phyloP scores from a whole-genome alignment of 2,797 vertebrate genomes.

The Melanotaenia maccullochi region DNA sequence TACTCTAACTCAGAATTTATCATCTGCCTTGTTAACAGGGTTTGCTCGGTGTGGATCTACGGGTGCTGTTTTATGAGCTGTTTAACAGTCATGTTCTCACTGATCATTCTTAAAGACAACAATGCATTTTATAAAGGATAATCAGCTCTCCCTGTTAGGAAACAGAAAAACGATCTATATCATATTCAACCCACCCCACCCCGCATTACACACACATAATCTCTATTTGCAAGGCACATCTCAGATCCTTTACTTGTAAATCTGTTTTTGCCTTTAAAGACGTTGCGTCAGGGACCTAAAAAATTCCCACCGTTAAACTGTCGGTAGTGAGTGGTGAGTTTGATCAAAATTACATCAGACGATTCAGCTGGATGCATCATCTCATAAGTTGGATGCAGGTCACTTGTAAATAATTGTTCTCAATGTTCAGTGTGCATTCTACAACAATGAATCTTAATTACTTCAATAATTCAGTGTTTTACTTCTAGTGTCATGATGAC shows the following conservation, averaged over 20 bases:
- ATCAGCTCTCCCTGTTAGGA: constrained; percentile 14
- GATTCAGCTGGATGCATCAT: constrained; percentile 28
- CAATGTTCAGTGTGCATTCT: not conserved
- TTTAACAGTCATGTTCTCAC: constrained; percentile 24
- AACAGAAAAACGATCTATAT: constrained; percentile 15
- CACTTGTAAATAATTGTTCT: not conserved
- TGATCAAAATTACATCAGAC: constrained; percentile 57
- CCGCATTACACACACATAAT: not conserved
- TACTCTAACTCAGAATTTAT: too few relatives aligned
- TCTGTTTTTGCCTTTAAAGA: constrained; percentile 66
- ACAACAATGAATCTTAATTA: too few relatives aligned
- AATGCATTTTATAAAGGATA: constrained; percentile 48
- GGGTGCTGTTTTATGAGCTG: too few relatives aligned
- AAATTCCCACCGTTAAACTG: constrained; percentile 23
- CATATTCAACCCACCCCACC: constrained; percentile 17
- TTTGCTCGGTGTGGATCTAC: too few relatives aligned
- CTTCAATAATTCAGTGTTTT: not conserved
- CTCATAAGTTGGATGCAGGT: constrained; percentile 8
- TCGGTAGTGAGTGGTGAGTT: constrained; percentile 31
- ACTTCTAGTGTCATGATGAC: not conserved
- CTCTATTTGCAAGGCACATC: constrained; percentile 29
- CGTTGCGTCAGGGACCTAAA: constrained; percentile 28
- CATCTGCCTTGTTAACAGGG: too few relatives aligned
- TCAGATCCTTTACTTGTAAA: constrained; percentile 68
- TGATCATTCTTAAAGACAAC: constrained; percentile 10